Evolutionary conservation across 2,113 vertebrate genomes (phyloP).

Genomic region (Gopherus evgoodei): DNA sequence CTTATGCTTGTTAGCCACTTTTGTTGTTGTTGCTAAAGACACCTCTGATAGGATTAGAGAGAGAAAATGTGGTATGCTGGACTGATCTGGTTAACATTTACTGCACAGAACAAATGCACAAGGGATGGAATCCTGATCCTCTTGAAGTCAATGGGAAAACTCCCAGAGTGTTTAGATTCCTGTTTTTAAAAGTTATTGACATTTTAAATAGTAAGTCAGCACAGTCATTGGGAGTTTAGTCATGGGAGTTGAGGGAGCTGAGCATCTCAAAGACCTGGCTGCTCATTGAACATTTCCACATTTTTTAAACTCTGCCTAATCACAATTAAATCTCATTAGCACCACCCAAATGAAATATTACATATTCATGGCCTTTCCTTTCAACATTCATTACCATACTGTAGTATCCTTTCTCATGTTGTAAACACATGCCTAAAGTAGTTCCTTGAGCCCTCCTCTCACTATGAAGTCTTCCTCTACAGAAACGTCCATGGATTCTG

Average conservation of each 20-base stretch:
- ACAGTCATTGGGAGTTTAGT: not conserved
- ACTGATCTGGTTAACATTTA: not conserved
- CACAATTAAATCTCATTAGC: not conserved
- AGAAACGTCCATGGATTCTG: too few relatives aligned
- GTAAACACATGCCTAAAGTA: not conserved
- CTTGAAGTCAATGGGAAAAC: not conserved
- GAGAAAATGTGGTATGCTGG: not conserved
- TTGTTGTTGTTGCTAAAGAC: not conserved
- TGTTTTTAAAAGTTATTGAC: not conserved
- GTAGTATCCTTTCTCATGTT: not conserved
- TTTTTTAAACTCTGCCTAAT: not conserved
- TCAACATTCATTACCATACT: not conserved
- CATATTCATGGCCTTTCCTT: not conserved
- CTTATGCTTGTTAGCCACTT: not conserved
- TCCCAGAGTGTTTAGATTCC: not conserved
- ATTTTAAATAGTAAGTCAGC: not conserved
- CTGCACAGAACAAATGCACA: not conserved
- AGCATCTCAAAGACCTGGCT: fast-evolving
- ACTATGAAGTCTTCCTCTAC: too few relatives aligned
- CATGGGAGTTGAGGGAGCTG: fast-evolving
- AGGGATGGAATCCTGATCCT: not conserved
- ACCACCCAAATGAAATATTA: not conserved
- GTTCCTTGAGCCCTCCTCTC: too few relatives aligned
- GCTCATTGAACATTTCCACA: not conserved
- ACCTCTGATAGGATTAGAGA: not conserved